Percentiles rank a stretch among this genome's conserved stretches.
Conservation (phyloP, 2,888 invertebrate genomes). For the Sarcophaga subvicina region DNA sequence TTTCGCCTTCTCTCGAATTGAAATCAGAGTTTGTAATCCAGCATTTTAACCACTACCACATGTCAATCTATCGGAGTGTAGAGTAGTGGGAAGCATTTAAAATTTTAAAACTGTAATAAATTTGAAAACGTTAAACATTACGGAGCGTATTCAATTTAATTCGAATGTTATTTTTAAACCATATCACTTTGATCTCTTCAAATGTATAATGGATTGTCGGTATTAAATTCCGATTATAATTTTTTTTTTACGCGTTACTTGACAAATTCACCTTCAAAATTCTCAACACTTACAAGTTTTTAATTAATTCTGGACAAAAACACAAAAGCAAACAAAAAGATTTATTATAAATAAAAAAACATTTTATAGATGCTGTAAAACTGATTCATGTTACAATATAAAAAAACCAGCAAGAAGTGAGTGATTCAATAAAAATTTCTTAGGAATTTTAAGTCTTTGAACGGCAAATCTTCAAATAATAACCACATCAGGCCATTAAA, state of each 20-base stretch:
- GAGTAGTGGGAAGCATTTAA: no score
- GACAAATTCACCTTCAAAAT: constrained; percentile 4
- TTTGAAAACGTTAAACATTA: no score
- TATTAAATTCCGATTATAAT: neutral
- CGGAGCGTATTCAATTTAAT: neutral
- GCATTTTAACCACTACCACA: no score
- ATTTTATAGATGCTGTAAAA: neutral
- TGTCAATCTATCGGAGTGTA: no score
- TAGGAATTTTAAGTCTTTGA: constrained; percentile 32
- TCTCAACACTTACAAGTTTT: constrained; percentile 32
- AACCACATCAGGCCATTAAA: constrained; percentile 14
- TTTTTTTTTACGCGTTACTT: neutral
- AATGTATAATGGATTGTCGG: neutral
- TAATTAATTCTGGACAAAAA: constrained; percentile 39
- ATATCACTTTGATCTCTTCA: neutral
- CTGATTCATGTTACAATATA: constrained; percentile 9
- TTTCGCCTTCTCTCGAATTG: no score
- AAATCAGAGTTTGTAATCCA: no score
- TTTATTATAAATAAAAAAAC: constrained; percentile 1
- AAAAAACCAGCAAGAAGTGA: neutral
- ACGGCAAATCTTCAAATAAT: constrained; percentile 36
- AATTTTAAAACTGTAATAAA: no score
- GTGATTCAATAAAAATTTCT: constrained; percentile 15
- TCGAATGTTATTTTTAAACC: neutral
- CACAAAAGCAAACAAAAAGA: neutral